Percentiles rank a stretch among this genome's conserved stretches.
phyloP scores from a whole-genome alignment of 2,113 vertebrate species.

The Psettodes erumei region DNA sequence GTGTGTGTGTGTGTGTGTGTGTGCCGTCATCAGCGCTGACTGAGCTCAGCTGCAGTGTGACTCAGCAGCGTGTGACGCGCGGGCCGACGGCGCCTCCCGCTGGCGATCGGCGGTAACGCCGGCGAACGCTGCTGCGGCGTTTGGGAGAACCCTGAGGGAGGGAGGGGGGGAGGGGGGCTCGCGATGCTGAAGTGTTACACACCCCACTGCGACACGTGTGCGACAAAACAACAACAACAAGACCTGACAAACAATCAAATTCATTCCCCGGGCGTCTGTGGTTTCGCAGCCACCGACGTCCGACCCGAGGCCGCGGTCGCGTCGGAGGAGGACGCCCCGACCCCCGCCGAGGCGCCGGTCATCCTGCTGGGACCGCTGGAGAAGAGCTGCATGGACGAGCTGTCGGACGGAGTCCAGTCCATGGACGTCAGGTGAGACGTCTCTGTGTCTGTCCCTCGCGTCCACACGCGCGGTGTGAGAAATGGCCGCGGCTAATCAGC shows the following conservation, averaged over 20 bases:
- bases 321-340: slow-evolving; percentile 48
- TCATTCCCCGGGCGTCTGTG: too few species aligned
- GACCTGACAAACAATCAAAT: too few species aligned
- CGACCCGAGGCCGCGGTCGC: slow-evolving; percentile 18
- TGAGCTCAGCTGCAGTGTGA: slow-evolving; percentile 69
- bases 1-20: too few species aligned
- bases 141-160: too few species aligned
- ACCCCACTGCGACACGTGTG: too few species aligned
- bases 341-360: slow-evolving; percentile 71
- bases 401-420: slow-evolving; percentile 95
- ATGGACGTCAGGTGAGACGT: slow-evolving; percentile 94
- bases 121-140: background rate
- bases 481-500: too few species aligned
- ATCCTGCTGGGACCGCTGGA: slow-evolving; percentile 89
- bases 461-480: too few species aligned
- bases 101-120: slow-evolving; percentile 14
- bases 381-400: slow-evolving; percentile 89
- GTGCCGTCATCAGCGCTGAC: too few species aligned
- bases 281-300: slow-evolving; percentile 48
- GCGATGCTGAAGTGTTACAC: too few species aligned
- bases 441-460: background rate
- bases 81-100: slow-evolving; percentile 39
- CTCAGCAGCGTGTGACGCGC: slow-evolving; percentile 62
- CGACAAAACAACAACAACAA: too few species aligned
- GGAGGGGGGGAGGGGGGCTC: too few species aligned